Percentiles rank a stretch among this genome's conserved stretches.
Conservation (phyloP, 2,113 vertebrate species). For the Erythrolamprus reginae region DNA sequence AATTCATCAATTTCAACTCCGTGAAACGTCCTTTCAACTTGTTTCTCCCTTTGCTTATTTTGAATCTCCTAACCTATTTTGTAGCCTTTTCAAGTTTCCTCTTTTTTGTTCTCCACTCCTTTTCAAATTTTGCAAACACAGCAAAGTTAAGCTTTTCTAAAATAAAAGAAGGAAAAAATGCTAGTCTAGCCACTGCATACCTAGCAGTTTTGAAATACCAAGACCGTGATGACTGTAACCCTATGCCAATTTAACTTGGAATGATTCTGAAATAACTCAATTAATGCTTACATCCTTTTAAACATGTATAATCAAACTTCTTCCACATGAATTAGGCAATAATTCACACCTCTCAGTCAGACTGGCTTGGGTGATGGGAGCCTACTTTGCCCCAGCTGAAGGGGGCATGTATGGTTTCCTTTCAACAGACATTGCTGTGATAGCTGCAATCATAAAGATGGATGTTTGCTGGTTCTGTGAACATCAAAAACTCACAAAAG, state of each 20-base stretch:
- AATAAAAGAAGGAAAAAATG: neutral
- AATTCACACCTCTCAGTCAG: neutral
- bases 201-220: neutral
- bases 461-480: neutral
- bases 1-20: neutral
- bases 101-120: neutral
- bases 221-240: neutral
- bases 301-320: neutral
- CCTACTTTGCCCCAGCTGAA: neutral
- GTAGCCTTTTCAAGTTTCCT: neutral
- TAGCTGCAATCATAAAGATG: neutral
- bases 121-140: neutral
- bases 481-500: neutral
- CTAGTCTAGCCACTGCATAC: neutral
- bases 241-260: neutral
- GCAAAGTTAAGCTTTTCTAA: neutral
- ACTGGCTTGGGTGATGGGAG: neutral
- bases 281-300: neutral
- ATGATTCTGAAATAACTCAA: neutral
- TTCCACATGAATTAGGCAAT: neutral
- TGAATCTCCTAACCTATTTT: neutral
- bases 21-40: neutral
- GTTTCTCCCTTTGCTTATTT: neutral
- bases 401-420: neutral
- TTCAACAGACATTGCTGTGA: neutral